Evolutionary conservation across 2,113 vertebrate genomes (phyloP).

Genomic region (Hypocryptadius cinnamomeus): DNA sequence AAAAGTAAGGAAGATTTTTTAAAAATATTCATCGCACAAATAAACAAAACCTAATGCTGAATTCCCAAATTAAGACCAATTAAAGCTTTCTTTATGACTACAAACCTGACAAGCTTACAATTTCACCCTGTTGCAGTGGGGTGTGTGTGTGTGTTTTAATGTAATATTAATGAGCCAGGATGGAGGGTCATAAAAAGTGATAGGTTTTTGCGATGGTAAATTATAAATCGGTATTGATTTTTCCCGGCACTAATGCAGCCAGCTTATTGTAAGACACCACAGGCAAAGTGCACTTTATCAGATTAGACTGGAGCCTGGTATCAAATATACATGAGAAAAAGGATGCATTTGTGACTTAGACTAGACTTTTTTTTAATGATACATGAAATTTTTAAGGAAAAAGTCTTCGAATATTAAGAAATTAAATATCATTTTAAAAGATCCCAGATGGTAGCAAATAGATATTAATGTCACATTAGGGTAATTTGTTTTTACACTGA

Average conservation of each 20-base stretch:
- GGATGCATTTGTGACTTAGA: slow-evolving; percentile 80
- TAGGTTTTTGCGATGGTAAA: slow-evolving; percentile 97
- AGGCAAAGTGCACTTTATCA: slow-evolving; percentile 90
- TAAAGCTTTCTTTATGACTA: slow-evolving; percentile 75
- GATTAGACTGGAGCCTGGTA: slow-evolving; percentile 85
- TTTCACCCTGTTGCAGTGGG: slow-evolving; percentile 73
- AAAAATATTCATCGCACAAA: slow-evolving; percentile 26
- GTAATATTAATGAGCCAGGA: slow-evolving; percentile 98
- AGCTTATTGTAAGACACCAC: slow-evolving; percentile 87
- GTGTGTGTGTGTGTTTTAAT: slow-evolving; percentile 84
- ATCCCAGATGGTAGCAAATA: slow-evolving; percentile 61
- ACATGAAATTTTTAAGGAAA: slow-evolving; percentile 73
- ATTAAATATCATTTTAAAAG: slow-evolving; percentile 66
- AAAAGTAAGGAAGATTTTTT: slow-evolving; percentile 6
- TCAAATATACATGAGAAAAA: slow-evolving; percentile 91
- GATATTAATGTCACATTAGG: slow-evolving; percentile 64
- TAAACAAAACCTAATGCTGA: slow-evolving; percentile 62
- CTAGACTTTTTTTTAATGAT: slow-evolving; percentile 75
- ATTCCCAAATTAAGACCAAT: slow-evolving; percentile 77
- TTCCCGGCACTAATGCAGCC: slow-evolving; percentile 84
- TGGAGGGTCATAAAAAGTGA: slow-evolving; percentile 97
- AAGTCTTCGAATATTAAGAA: slow-evolving; percentile 67
- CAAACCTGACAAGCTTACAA: slow-evolving; percentile 75
- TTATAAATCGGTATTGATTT: slow-evolving; percentile 99
- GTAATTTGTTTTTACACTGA: slow-evolving; percentile 64